Evolutionary conservation across 2,888 invertebrate genomes (phyloP).

Genomic region (Drosophila vallismaia): DNA sequence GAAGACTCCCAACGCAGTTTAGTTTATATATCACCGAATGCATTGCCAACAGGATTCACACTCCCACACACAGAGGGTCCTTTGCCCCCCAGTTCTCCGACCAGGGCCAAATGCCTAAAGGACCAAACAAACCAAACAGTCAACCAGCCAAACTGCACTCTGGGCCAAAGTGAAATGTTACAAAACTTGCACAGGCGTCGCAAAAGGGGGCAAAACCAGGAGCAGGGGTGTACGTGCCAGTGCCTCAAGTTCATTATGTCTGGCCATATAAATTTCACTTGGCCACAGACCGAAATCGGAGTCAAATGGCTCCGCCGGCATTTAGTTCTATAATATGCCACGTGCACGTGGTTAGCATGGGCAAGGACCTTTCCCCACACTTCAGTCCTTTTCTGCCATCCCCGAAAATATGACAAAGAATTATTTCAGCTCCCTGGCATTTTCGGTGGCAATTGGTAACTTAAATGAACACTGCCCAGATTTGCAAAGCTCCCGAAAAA

Average conservation of each 20-base stretch:
- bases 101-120: conserved; percentile 39
- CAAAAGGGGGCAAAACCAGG: not conserved
- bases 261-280: conserved; percentile 80
- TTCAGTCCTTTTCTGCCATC: too few species aligned
- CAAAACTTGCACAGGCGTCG: conserved; percentile 27
- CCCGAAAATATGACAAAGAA: conserved; percentile 36
- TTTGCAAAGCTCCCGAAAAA: not conserved
- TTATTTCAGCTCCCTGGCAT: conserved; percentile 11
- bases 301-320: conserved; percentile 75
- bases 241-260: conserved; percentile 77
- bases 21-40: conserved; percentile 64
- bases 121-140: conserved; percentile 37
- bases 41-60: conserved; percentile 51
- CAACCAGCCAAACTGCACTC: conserved; percentile 63
- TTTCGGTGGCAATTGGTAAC: conserved; percentile 19
- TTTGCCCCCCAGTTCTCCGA: not conserved
- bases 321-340: conserved; percentile 65
- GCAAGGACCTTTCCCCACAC: not conserved
- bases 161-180: conserved; percentile 55
- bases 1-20: conserved; percentile 44
- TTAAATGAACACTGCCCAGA: conserved; percentile 23
- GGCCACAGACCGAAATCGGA: conserved; percentile 78
- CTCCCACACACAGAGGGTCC: not conserved
- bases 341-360: conserved; percentile 33
- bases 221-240: conserved; percentile 56